These are phyloP conservation scores for Stegostoma tigrinum DNA, from an alignment of 2,113 vertebrate species.

Conservation along the genomic window DNA sequence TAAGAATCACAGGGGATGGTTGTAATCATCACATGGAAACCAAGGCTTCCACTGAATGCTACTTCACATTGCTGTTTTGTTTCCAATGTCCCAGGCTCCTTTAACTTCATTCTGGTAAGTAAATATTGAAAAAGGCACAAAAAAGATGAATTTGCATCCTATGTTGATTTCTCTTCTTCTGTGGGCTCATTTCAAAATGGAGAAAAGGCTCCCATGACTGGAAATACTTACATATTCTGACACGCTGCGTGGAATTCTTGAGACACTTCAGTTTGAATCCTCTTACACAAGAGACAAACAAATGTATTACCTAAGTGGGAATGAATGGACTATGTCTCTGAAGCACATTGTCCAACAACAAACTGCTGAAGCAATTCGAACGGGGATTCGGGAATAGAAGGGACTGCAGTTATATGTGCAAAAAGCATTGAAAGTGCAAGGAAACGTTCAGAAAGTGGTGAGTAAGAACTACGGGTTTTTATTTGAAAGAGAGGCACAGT, in stretches of 20 bases:
- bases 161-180: not conserved
- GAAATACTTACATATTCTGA: not conserved
- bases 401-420: too few species aligned
- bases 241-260: not conserved
- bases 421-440: too few species aligned
- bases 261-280: not conserved
- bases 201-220: not conserved
- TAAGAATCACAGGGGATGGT: not conserved
- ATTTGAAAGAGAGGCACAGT: too few species aligned
- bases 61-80: not conserved
- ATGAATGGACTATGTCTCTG: not conserved
- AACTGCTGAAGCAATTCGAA: not conserved
- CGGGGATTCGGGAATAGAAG: too few species aligned
- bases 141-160: not conserved
- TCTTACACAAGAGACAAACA: not conserved
- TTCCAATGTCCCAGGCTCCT: not conserved
- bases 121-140: too few species aligned
- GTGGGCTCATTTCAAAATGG: not conserved
- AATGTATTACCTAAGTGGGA: not conserved
- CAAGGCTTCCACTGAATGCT: not conserved
- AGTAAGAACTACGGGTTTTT: too few species aligned
- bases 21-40: not conserved
- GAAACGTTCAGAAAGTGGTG: too few species aligned
- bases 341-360: not conserved
- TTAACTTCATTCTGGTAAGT: too few species aligned